Conservation (phyloP, 2,888 invertebrate genomes). For the Drosophila gaucha region DNA sequence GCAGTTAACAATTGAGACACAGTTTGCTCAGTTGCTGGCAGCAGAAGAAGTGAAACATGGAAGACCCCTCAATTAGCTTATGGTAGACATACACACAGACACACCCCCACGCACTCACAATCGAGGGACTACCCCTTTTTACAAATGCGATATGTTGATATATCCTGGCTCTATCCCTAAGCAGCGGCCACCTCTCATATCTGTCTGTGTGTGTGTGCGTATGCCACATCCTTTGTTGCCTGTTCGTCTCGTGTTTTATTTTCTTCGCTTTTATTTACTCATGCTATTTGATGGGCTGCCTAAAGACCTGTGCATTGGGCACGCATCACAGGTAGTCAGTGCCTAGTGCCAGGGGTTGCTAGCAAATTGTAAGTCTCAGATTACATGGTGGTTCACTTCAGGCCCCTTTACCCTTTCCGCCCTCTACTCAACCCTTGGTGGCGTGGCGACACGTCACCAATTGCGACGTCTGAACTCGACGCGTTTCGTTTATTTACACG, state of each 20-base stretch:
- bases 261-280: constrained; percentile 60
- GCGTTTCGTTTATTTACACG: constrained; percentile 51
- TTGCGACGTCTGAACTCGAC: constrained; percentile 20
- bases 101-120: constrained; percentile 1
- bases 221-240: constrained; percentile 36
- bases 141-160: constrained; percentile 35
- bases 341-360: constrained; percentile 54
- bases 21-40: constrained; percentile 41
- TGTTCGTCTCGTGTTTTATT: constrained; percentile 30
- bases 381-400: constrained; percentile 67
- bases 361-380: constrained; percentile 57
- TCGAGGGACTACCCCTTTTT: constrained; percentile 31
- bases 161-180: constrained; percentile 11
- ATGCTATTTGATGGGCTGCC: constrained; percentile 63
- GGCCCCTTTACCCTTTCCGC: background rate
- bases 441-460: constrained; percentile 37
- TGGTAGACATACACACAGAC: constrained; percentile 17
- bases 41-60: constrained; percentile 15
- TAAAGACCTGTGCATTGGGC: constrained; percentile 49
- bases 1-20: constrained; percentile 41
- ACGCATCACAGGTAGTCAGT: constrained; percentile 32
- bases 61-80: constrained; percentile 69
- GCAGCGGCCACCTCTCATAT: constrained; percentile 9
- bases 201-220: constrained; percentile 11
- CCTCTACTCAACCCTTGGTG: background rate